phyloP scores from a whole-genome alignment of 2,888 invertebrate genomes.

The Blastobasis adustella region DNA sequence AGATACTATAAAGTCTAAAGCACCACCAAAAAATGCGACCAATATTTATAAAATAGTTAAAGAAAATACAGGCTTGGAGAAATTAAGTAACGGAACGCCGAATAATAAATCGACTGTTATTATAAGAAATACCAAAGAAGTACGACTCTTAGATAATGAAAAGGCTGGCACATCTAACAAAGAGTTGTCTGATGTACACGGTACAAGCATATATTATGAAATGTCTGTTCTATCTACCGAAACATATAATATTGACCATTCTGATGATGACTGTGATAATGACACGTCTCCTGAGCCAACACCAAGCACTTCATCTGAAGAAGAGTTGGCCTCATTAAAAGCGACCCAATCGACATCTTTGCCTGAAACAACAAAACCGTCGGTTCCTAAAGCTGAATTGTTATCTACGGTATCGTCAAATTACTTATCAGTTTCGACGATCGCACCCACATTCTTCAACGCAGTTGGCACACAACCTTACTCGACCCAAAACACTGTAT shows the following conservation, averaged over 20 bases:
- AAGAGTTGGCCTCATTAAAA: constrained; percentile 39
- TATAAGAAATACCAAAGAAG: constrained; percentile 73
- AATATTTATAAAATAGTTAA: constrained; percentile 41
- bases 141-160: constrained; percentile 60
- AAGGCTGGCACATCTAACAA: constrained; percentile 50
- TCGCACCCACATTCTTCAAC: constrained; percentile 27
- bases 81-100: constrained; percentile 60
- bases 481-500: constrained; percentile 42
- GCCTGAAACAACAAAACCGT: constrained; percentile 24
- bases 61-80: constrained; percentile 56
- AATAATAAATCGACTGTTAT: constrained; percentile 62
- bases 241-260: constrained; percentile 53
- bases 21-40: constrained; percentile 38
- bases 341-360: constrained; percentile 28
- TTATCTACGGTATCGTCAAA: constrained; percentile 32
- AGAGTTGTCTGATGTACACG: constrained; percentile 62
- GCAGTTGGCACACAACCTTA: constrained; percentile 20
- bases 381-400: constrained; percentile 22
- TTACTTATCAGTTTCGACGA: constrained; percentile 31
- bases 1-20: constrained; percentile 43
- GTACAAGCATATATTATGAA: constrained; percentile 70
- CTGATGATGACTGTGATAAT: constrained; percentile 55
- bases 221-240: constrained; percentile 67
- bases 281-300: constrained; percentile 47
- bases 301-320: constrained; percentile 38